Evolutionary conservation across 2,113 vertebrate genomes (phyloP).

Genomic region (Bettongia penicillata): DNA sequence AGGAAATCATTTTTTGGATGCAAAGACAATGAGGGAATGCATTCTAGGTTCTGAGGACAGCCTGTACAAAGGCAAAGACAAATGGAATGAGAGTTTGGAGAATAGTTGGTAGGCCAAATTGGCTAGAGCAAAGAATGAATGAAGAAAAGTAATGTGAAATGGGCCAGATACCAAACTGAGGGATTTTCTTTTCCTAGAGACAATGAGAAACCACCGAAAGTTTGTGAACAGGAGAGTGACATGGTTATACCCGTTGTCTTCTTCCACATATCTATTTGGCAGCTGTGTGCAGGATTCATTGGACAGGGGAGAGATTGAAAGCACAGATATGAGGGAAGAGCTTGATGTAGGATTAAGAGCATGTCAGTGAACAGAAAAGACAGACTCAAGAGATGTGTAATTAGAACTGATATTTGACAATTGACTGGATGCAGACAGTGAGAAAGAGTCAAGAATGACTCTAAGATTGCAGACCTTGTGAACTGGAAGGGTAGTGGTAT

Average conservation of each 20-base stretch:
- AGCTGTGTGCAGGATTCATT: neutral
- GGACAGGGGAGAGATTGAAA: neutral
- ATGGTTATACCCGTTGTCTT: neutral
- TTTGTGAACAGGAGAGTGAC: neutral
- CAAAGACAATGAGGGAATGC: neutral
- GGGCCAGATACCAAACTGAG: neutral
- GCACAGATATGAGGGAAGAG: neutral
- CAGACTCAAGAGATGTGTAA: neutral
- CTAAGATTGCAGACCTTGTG: neutral
- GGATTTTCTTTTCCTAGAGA: neutral
- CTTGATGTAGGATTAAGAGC: neutral
- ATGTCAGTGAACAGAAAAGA: neutral
- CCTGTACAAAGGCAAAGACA: neutral
- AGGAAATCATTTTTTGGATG: neutral
- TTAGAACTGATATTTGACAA: neutral
- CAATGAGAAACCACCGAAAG: neutral
- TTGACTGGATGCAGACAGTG: accelerated
- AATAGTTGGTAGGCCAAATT: neutral
- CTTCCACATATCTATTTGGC: neutral
- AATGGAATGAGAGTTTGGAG: neutral
- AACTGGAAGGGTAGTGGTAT: neutral
- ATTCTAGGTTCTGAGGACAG: neutral
- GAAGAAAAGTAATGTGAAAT: neutral
- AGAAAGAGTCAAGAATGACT: no score
- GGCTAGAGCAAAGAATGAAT: neutral